Evolutionary conservation across 2,113 vertebrate genomes (phyloP).

Genomic region (Anarhynchus alexandrinus): DNA sequence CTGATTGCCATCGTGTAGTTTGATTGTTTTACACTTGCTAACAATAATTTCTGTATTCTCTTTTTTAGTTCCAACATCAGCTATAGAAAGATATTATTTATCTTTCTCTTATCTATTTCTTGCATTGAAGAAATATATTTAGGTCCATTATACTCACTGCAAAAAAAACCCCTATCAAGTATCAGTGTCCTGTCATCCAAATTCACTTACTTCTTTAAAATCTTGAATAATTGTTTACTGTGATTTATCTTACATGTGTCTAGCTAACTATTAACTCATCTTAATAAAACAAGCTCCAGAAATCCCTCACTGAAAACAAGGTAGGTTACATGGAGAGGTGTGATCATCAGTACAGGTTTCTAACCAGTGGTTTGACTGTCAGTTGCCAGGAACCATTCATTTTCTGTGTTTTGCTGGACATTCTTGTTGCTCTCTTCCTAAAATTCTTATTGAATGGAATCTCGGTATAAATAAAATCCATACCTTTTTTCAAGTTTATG

Average conservation of each 20-base stretch:
- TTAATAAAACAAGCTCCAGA: background rate
- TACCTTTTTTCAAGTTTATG: background rate
- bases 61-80: background rate
- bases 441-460: background rate
- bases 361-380: background rate
- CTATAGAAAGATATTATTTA: background rate
- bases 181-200: background rate
- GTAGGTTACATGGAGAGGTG: background rate
- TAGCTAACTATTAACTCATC: background rate
- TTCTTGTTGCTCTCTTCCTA: background rate
- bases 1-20: background rate
- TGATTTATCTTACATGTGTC: background rate
- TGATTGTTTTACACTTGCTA: background rate
- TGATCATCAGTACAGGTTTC: background rate
- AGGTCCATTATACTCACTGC: background rate
- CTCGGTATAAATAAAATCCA: background rate
- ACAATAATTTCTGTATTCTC: background rate
- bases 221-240: background rate
- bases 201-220: background rate
- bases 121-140: background rate
- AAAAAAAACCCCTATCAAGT: background rate
- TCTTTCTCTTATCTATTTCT: background rate
- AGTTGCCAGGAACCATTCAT: background rate
- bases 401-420: background rate
- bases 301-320: conserved; percentile 4